A percentile compares a stretch with the other conserved stretches of the same genome.
These are phyloP conservation scores for Karalla daura DNA, from an alignment of 2,797 vertebrate genomes.

Conservation along the genomic window DNA sequence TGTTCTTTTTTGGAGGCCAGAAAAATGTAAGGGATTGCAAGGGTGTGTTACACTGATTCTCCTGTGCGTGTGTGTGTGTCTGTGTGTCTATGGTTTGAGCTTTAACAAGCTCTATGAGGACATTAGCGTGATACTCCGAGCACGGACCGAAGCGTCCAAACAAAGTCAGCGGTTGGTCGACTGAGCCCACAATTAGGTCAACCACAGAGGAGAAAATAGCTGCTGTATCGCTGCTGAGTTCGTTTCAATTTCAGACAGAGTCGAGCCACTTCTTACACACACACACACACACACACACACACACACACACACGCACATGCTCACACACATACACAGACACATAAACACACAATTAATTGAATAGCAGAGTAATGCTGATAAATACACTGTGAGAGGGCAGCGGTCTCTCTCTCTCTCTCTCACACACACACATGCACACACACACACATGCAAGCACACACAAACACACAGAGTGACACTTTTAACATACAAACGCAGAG, in stretches of 20 bases:
- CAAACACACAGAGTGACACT: background rate
- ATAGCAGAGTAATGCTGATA: slow-evolving; percentile 50
- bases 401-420: background rate
- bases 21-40: no score
- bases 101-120: slow-evolving; percentile 53
- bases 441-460: background rate
- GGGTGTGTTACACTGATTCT: background rate
- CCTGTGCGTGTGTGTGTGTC: background rate
- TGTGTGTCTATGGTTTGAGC: slow-evolving; percentile 5
- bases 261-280: slow-evolving; percentile 25
- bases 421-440: slow-evolving; percentile 5
- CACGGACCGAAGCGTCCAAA: slow-evolving; percentile 32
- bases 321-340: slow-evolving; percentile 23
- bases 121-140: slow-evolving; percentile 27
- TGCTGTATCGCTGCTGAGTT: slow-evolving; percentile 40
- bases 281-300: slow-evolving; percentile 23
- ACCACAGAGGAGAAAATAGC: slow-evolving; percentile 45
- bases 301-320: slow-evolving; percentile 21
- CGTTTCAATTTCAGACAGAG: slow-evolving; percentile 39
- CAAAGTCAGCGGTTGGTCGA: slow-evolving; percentile 57
- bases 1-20: no score
- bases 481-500: background rate
- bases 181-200: slow-evolving; percentile 61
- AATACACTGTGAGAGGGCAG: slow-evolving; percentile 31
- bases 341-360: slow-evolving; percentile 20